These are phyloP conservation scores for Cochlearius cochlearius DNA, from an alignment of 2,113 vertebrate species.

Conservation along the genomic window DNA sequence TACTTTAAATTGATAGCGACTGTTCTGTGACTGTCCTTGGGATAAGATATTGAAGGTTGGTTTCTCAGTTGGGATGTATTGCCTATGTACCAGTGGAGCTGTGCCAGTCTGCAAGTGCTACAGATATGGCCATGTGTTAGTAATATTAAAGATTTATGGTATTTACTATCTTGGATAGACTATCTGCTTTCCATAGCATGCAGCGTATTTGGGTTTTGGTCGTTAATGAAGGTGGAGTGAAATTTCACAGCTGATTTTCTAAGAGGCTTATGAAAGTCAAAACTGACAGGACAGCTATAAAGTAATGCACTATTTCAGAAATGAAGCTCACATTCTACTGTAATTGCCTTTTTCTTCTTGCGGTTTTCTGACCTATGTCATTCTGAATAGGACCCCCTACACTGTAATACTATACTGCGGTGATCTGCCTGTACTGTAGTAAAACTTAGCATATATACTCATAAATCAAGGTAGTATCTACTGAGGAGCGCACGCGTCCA, in stretches of 20 bases:
- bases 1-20: background rate
- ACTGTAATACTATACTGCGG: background rate
- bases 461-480: background rate
- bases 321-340: background rate
- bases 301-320: background rate
- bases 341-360: background rate
- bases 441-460: background rate
- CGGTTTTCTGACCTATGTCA: background rate
- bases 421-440: background rate
- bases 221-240: background rate
- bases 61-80: background rate
- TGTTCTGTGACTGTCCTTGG: background rate
- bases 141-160: background rate
- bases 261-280: background rate
- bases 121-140: background rate
- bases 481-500: too few relatives aligned
- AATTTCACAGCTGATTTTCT: background rate
- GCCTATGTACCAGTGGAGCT: background rate
- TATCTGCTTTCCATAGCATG: background rate
- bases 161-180: background rate
- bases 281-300: background rate
- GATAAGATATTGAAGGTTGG: background rate
- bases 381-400: background rate
- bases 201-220: background rate
- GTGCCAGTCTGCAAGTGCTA: background rate